These are phyloP conservation scores for Tadarida brasiliensis DNA, from an alignment of 2,797 vertebrate genomes.

Conservation along the genomic window DNA sequence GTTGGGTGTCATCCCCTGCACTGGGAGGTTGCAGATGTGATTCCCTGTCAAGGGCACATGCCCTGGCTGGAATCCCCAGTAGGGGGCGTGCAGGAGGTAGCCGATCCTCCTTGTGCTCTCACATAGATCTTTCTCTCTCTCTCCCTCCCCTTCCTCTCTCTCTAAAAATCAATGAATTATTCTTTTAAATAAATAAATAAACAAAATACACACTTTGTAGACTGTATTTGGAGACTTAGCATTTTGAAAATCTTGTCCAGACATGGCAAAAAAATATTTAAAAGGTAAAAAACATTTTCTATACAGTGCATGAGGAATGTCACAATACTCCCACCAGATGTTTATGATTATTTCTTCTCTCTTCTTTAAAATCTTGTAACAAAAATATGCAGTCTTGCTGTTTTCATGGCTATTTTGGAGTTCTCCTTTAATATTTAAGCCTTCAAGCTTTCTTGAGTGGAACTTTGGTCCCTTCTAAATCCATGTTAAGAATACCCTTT, in stretches of 20 bases:
- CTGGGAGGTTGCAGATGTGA: background rate
- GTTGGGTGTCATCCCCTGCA: background rate
- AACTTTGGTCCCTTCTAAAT: slow-evolving; percentile 41
- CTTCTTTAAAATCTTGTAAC: background rate
- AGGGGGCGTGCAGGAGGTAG: background rate
- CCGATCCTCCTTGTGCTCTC: background rate
- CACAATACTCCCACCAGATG: background rate
- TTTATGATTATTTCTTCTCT: background rate
- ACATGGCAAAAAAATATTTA: background rate
- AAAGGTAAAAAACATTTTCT: background rate
- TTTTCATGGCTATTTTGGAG: background rate
- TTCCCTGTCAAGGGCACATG: background rate
- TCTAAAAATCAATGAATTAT: background rate
- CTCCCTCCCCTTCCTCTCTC: background rate
- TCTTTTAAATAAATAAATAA: background rate
- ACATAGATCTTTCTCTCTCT: background rate
- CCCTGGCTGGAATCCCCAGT: background rate
- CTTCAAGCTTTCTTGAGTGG: background rate
- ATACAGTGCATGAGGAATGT: background rate
- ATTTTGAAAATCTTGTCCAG: slow-evolving; percentile 1
- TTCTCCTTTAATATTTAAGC: slow-evolving; percentile 18
- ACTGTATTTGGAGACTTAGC: background rate
- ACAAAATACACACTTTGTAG: background rate
- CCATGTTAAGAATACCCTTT: background rate
- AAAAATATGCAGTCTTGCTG: background rate